A percentile compares a stretch with the other conserved stretches of the same genome.
Conservation (phyloP, 2,113 vertebrate genomes). For the Barnardius zonarius region DNA sequence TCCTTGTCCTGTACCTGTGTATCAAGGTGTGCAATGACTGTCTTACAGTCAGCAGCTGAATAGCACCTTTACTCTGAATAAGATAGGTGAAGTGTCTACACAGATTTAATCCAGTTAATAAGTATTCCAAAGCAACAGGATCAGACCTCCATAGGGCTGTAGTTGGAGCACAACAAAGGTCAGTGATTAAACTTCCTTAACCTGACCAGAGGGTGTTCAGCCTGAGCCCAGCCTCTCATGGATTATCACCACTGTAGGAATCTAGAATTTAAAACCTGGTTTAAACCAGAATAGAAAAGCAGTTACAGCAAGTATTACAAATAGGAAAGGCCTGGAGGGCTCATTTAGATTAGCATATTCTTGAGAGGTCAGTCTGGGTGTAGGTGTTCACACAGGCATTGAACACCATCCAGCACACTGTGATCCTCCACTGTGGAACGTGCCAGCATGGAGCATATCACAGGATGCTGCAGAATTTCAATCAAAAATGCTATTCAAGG, state of each 20-base stretch:
- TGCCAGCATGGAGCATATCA: background rate
- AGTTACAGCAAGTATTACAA: background rate
- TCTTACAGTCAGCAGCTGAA: background rate
- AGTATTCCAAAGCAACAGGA: background rate
- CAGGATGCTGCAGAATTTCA: background rate
- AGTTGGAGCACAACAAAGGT: background rate
- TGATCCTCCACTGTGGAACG: accelerated
- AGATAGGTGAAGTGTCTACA: background rate
- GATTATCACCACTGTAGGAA: background rate
- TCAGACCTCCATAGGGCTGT: background rate
- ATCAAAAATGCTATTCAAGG: background rate
- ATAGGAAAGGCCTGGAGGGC: background rate
- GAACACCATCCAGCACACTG: background rate
- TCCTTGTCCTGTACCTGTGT: background rate
- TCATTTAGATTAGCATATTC: background rate
- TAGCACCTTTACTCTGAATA: background rate
- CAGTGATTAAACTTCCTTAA: background rate
- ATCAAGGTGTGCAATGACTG: background rate
- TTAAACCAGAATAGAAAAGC: background rate
- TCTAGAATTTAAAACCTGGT: background rate
- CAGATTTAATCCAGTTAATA: background rate
- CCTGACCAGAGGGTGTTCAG: background rate
- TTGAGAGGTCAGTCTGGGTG: background rate
- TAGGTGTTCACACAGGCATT: accelerated
- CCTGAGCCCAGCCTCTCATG: background rate